Percentiles rank a stretch among this genome's conserved stretches.
phyloP scores from a whole-genome alignment of 2,113 vertebrate species.

The Sialia sialis region DNA sequence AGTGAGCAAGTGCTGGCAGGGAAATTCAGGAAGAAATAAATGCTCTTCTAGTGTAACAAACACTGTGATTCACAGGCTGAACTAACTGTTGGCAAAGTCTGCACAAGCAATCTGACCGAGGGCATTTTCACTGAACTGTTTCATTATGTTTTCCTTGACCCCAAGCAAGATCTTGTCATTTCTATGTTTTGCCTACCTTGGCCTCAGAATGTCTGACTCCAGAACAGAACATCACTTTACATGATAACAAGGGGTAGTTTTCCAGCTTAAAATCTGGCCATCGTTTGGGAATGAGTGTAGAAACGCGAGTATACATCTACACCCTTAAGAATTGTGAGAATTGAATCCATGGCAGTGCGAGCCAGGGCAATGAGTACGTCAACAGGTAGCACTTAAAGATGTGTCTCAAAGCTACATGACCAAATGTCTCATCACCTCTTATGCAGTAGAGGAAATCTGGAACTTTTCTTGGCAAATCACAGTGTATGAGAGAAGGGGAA shows the following conservation, averaged over 20 bases:
- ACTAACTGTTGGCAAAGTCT: neutral
- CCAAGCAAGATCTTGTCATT: neutral
- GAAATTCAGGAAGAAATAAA: neutral
- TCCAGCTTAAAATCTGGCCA: neutral
- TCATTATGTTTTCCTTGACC: neutral
- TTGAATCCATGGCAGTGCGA: rapidly evolving
- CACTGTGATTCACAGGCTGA: neutral
- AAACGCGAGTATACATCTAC: rapidly evolving
- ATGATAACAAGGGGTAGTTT: neutral
- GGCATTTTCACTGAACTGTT: neutral
- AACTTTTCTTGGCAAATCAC: neutral
- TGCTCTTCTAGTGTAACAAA: neutral
- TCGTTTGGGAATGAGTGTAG: neutral
- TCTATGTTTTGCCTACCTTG: neutral
- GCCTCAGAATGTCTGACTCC: neutral
- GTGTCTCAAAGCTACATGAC: neutral
- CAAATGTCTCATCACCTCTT: neutral
- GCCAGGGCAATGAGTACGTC: neutral
- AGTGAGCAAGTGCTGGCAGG: neutral
- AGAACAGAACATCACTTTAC: neutral
- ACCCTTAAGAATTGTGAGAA: neutral
- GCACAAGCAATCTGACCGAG: neutral
- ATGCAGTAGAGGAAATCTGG: neutral
- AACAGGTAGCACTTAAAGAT: neutral
- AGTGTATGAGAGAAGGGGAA: neutral